Percentiles rank a stretch among this genome's conserved stretches.
These are phyloP conservation scores for Sinodicranocentrus sp. DNA, from an alignment of 2,888 invertebrate genomes.

Conservation along the genomic window DNA sequence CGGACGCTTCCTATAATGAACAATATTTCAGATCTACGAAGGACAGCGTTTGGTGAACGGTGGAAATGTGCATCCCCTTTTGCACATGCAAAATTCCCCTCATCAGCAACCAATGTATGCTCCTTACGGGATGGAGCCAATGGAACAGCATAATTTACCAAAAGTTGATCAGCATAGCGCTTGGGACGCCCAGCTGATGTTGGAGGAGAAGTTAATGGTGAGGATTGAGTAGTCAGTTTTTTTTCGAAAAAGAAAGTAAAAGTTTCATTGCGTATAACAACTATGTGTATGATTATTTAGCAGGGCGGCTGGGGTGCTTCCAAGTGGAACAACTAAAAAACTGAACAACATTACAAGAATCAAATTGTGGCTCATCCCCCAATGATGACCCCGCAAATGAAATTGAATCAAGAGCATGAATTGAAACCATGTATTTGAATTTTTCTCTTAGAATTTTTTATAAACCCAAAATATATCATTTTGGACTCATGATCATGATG, in stretches of 20 bases:
- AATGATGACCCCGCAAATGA: neutral
- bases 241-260: too few species aligned
- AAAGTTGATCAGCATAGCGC: conserved; percentile 73
- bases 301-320: conserved; percentile 59
- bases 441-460: conserved; percentile 42
- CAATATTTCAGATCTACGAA: conserved; percentile 69
- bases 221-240: too few species aligned
- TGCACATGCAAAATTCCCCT: conserved; percentile 72
- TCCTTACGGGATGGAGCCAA: conserved; percentile 73
- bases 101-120: conserved; percentile 66
- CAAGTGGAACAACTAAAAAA: conserved; percentile 62
- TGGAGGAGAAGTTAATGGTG: conserved; percentile 71
- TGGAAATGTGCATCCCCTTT: conserved; percentile 66
- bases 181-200: conserved; percentile 69
- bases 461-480: conserved; percentile 43
- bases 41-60: conserved; percentile 75
- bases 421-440: conserved; percentile 25
- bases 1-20: too few species aligned
- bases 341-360: neutral
- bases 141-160: conserved; percentile 67
- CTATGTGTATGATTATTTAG: conserved; percentile 15
- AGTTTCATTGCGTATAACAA: neutral
- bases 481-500: conserved; percentile 25
- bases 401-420: conserved; percentile 21
- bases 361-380: neutral